These are phyloP conservation scores for Dendrolimus kikuchii DNA, from an alignment of 1,140 invertebrate genomes.

Conservation along the genomic window DNA sequence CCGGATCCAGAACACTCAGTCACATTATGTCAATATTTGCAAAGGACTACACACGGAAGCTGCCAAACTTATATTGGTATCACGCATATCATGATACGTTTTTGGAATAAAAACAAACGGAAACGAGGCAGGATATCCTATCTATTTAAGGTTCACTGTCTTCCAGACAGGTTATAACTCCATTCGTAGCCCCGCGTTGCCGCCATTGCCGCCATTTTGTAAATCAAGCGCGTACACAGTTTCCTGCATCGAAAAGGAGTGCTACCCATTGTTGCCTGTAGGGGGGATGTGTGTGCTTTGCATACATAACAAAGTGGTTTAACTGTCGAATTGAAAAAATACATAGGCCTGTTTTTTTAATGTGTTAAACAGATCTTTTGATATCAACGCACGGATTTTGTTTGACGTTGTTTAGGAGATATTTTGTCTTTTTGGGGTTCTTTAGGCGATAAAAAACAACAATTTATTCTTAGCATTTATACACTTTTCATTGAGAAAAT, in stretches of 20 bases:
- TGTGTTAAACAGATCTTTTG: neutral
- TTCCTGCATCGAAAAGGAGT: slow-evolving; percentile 63
- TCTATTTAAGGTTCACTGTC: slow-evolving; percentile 57
- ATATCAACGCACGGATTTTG: neutral
- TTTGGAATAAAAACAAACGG: slow-evolving; percentile 20
- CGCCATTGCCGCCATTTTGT: slow-evolving; percentile 47
- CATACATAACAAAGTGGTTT: slow-evolving; percentile 38
- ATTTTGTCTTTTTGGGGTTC: no score
- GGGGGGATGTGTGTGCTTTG: slow-evolving; percentile 54
- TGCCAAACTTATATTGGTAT: slow-evolving; percentile 27
- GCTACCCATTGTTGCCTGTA: slow-evolving; percentile 56
- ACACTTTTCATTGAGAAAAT: no score
- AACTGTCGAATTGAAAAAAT: slow-evolving; percentile 50
- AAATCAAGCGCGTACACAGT: slow-evolving; percentile 49
- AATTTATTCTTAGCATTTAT: no score
- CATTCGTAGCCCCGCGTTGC: slow-evolving; percentile 27
- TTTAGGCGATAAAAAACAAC: no score
- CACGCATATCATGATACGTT: slow-evolving; percentile 32
- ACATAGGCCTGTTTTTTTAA: neutral
- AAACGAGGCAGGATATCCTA: slow-evolving; percentile 57
- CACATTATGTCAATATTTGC: no score
- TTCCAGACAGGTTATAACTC: slow-evolving; percentile 51
- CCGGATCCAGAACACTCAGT: no score
- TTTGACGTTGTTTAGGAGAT: neutral
- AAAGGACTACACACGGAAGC: slow-evolving; percentile 13